Base-by-base conservation (phyloP, 2,888 invertebrate species). In the Melinaea marsaeus region DNA sequence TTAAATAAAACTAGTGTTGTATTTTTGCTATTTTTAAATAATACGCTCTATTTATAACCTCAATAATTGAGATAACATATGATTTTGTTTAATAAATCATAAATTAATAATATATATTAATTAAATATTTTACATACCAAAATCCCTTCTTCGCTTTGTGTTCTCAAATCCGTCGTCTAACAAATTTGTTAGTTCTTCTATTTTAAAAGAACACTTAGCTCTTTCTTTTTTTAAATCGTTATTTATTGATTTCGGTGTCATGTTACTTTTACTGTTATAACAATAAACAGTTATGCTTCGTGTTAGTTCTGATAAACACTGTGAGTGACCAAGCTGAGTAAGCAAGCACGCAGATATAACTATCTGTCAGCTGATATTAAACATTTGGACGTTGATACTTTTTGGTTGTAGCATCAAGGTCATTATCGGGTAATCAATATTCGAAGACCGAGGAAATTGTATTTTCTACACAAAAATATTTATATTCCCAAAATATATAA, bases 131-230 rank as follows among this genome's bases (percentile, higher is more conserved):
- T 32, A 35, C 32, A 76, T 69, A 89, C 90, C 89, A 32, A 83
- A 69, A 42, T 75, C 72, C 60, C 84, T 93, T 72, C 96, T 92
- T 67, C 92, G 92, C 58, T 84, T 80, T 0, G 96, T 96, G 76
- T 93, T 93, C 58, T 94, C 88, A 54, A 81, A 82, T 6, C 94
- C 93, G 6, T 96, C 96, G 80, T 96, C 95, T 71, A 96, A 85
- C 72, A 95, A 93, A 76, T 94, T 84, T 0, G 96, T 96, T 71
- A 97, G 86, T 81, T 97, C 97, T 68, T 91, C 84, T 0, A 93
- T 84, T 80, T 94, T 87, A 79, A 96, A 96, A 56, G 92, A 92
- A 76, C 95, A 95, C 71, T 92, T 94, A 46, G 91, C 84, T 59
- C 96, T 92, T 81, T 96, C 96, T 66, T 86, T 92, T 63, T 88